Evolutionary conservation across 1,140 invertebrate species (phyloP).

Genomic region (Lordiphosa collinella): DNA sequence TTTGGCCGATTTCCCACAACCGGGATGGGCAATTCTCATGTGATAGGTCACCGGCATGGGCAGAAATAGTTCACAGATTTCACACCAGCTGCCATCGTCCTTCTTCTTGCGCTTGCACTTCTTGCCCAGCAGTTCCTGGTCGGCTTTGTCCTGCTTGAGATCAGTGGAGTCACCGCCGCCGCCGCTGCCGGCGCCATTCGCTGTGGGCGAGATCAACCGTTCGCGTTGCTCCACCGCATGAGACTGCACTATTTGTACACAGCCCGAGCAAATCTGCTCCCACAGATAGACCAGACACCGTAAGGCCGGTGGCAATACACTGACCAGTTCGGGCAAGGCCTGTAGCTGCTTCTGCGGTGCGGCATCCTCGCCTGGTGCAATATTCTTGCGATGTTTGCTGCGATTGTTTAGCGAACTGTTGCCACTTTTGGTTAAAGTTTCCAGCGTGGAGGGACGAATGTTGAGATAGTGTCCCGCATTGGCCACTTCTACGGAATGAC

Average conservation of each 20-base stretch:
- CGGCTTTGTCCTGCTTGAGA: constrained; percentile 45
- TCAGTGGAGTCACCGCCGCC: constrained; percentile 33
- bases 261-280: constrained; percentile 90
- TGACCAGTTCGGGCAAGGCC: constrained; percentile 68
- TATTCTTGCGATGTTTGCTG: constrained; percentile 71
- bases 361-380: constrained; percentile 1
- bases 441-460: constrained; percentile 88
- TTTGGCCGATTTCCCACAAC: constrained; percentile 91
- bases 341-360: constrained; percentile 59
- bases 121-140: constrained; percentile 81
- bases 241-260: constrained; percentile 82
- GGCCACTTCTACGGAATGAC: constrained; percentile 93
- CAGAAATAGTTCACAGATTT: constrained; percentile 90
- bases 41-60: constrained; percentile 91
- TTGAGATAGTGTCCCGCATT: constrained; percentile 88
- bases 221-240: constrained; percentile 70
- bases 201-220: constrained; percentile 34
- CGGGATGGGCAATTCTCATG: constrained; percentile 93
- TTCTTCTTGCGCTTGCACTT: constrained; percentile 82
- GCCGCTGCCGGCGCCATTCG: constrained; percentile 12
- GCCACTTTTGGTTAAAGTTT: constrained; percentile 87
- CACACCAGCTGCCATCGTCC: constrained; percentile 83
- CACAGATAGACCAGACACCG: constrained; percentile 91
- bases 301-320: constrained; percentile 90
- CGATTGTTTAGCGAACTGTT: constrained; percentile 76